phyloP scores from a whole-genome alignment of 92 coral and sea anemone species.

The Bergia sp. region DNA sequence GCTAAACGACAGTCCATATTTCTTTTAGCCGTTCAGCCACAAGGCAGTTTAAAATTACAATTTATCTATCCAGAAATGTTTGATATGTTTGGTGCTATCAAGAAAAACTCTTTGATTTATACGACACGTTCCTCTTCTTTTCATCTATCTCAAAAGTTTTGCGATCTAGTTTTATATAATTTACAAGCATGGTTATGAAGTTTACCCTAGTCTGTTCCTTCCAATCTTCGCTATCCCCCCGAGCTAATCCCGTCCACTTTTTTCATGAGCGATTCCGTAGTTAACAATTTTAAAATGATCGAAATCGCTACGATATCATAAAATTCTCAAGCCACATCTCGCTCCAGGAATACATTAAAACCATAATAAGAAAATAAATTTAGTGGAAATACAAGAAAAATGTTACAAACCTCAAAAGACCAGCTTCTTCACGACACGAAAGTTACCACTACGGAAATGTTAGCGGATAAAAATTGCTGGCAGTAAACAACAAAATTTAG shows the following conservation, averaged over 20 bases:
- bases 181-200: conserved; percentile 28
- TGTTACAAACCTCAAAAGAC: conserved; percentile 30
- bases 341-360: conserved; percentile 5
- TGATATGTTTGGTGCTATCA: not conserved
- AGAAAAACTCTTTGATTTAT: conserved; percentile 3
- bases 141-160: conserved; percentile 1
- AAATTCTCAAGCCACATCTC: not conserved
- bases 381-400: conserved; percentile 32
- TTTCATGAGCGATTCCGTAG: conserved; percentile 1
- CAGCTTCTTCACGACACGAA: not conserved
- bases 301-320: not conserved
- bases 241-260: not conserved
- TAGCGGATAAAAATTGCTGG: not conserved
- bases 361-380: conserved; percentile 36
- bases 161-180: conserved; percentile 8
- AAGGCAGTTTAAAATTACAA: not conserved
- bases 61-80: not conserved
- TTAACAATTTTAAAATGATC: conserved; percentile 4
- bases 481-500: not conserved
- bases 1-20: not conserved
- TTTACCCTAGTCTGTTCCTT: not conserved
- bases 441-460: conserved; percentile 1
- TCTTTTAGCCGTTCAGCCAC: not conserved
- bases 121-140: not conserved
- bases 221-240: not conserved